Evolutionary conservation across 2,797 vertebrate genomes (phyloP), one percentile per base, ranked within the genome.

Genomic region (Coregonus suidteri): DNA sequence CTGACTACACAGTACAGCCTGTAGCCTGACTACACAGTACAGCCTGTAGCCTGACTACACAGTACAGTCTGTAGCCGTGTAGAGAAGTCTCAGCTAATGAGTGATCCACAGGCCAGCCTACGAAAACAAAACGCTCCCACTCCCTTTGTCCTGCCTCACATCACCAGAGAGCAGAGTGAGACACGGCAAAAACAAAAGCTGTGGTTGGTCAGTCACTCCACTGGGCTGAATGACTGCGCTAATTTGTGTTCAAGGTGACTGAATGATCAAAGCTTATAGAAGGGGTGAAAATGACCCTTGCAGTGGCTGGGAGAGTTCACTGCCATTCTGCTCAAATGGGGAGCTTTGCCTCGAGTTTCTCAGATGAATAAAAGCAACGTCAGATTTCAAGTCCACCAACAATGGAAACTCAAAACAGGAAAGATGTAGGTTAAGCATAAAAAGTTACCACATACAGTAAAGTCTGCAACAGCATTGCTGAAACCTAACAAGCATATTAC

Each of bases 171-270:
- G 9, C 31, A 54, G 11, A 53, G 51, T 34, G 41, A 47, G 41
- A 62, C 54, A 73, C 4, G 31, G 72, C 7, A n/a, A 34, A 35
- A 62, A 59, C 18, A 73, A 59, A 59, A 4, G 6, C 54, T 62
- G 31, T 18, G 54, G 54, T 54, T 54, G 71, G 52, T 54, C 14
- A 52, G 52, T 54, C 71, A 51, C 70, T 71, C 70, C 70, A 20
- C 47, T 71, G 34, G 30, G 16, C 71, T 53, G 25, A 30, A n/a
- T 35, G 51, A 34, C 15, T 71, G 16, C 30, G 70, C 5, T 5
- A 1, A 14, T 31, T 31, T 72, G 13, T 13, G 69, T 52, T 71
- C 70, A 71, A 53, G 71, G 71, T 72, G 71, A 72, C 52, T 53
- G 51, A 71, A 25, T 31, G 25, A 16, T 16, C 30, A 5, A 72